phyloP scores from a whole-genome alignment of 2,888 invertebrate species.

The Microplitis deprimator region DNA sequence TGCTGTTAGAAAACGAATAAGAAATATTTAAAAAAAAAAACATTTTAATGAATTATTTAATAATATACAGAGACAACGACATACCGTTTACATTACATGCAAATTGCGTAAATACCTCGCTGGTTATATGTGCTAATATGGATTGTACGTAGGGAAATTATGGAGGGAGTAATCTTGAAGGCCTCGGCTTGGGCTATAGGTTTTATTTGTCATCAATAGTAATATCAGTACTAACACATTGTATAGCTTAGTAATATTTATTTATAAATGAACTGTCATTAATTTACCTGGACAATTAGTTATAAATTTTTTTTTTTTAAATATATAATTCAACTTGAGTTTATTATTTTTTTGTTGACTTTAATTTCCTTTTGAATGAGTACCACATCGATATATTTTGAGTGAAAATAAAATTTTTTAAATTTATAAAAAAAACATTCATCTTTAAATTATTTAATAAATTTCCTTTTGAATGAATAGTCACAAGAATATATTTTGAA shows the following conservation, averaged over 20 bases:
- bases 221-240: not conserved
- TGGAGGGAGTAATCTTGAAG: slow-evolving; percentile 21
- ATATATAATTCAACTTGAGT: no score
- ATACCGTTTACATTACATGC: not conserved
- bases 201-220: not conserved
- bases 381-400: no score
- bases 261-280: not conserved
- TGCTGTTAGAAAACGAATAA: not conserved
- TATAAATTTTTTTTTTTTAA: no score
- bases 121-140: slow-evolving; percentile 13
- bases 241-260: not conserved
- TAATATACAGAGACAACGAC: not conserved
- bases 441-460: no score
- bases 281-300: no score
- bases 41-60: not conserved
- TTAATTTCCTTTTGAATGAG: no score
- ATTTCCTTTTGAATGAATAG: slow-evolving; percentile 8
- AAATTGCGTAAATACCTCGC: slow-evolving; percentile 14
- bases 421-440: no score
- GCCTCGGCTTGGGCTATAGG: slow-evolving; percentile 1
- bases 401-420: no score
- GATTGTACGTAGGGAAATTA: slow-evolving; percentile 12
- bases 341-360: no score
- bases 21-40: not conserved
- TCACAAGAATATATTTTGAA: not conserved